Conservation (phyloP, 2,888 invertebrate genomes). For the Chouioia cunea region DNA sequence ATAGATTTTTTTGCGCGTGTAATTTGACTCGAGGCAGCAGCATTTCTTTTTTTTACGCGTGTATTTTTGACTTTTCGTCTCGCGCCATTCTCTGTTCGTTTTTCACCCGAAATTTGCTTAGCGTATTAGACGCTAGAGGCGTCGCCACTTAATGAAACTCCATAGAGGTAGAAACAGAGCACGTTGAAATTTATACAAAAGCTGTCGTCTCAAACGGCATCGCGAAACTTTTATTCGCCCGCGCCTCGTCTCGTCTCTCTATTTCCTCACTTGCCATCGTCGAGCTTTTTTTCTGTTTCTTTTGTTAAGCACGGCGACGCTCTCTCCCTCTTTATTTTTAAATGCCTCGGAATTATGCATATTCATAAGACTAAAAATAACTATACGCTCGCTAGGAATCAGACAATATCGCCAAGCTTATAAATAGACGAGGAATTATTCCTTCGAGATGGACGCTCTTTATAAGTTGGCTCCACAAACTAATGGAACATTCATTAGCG, state of each 20-base stretch:
- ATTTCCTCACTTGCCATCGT: conserved; percentile 26
- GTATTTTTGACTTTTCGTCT: neutral
- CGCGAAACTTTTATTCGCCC: neutral
- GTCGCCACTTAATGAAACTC: no score
- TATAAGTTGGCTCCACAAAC: no score
- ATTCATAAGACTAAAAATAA: conserved; percentile 21
- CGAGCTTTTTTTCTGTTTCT: conserved; percentile 7
- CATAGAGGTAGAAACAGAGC: no score
- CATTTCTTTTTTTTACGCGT: neutral
- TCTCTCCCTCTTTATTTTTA: conserved; percentile 36
- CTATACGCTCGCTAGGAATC: neutral
- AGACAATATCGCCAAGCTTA: no score
- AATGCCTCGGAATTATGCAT: conserved; percentile 26
- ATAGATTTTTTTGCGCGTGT: conserved; percentile 34
- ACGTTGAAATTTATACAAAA: neutral
- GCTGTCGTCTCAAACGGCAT: neutral
- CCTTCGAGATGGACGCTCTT: no score
- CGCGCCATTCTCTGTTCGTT: no score
- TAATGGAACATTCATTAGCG: no score
- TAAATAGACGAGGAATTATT: no score
- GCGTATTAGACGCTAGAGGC: no score
- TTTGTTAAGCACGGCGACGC: conserved; percentile 9
- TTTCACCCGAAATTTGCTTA: neutral
- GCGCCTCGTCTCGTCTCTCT: neutral
- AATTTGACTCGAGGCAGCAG: neutral